Percentiles rank a stretch among this genome's conserved stretches.
Conservation (phyloP, 2,888 invertebrate species). For the Nemapogon koenigi region DNA sequence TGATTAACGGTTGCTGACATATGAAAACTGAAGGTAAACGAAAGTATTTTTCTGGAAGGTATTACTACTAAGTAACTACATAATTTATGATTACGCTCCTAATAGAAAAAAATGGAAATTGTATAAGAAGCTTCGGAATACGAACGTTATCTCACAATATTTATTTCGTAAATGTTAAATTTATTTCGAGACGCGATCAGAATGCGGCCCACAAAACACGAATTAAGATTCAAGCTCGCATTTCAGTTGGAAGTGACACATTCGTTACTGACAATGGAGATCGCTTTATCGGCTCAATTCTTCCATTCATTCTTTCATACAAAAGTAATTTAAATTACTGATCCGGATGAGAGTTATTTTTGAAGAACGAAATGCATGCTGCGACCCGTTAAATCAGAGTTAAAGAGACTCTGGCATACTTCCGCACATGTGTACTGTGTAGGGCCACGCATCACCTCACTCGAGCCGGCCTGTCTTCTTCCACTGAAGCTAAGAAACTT, state of each 20-base stretch:
- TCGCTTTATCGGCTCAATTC: constrained; percentile 53
- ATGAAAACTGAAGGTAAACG: constrained; percentile 29
- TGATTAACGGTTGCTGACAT: constrained; percentile 43
- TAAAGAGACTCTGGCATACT: constrained; percentile 45
- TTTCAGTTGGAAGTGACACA: constrained; percentile 51
- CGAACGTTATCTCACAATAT: too few relatives aligned
- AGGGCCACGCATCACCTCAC: constrained; percentile 41
- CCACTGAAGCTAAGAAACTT: too few relatives aligned
- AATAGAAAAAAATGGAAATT: constrained; percentile 4
- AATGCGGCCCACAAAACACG: constrained; percentile 12
- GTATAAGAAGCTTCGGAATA: too few relatives aligned
- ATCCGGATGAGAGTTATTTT: constrained; percentile 47
- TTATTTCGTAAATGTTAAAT: background rate
- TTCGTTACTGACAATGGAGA: constrained; percentile 46
- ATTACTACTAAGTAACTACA: constrained; percentile 3
- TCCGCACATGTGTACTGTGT: constrained; percentile 48
- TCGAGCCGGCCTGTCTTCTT: constrained; percentile 13
- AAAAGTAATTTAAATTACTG: constrained; percentile 56
- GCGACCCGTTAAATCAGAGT: constrained; percentile 55
- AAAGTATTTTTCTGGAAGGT: constrained; percentile 10
- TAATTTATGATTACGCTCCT: constrained; percentile 5
- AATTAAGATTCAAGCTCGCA: constrained; percentile 30
- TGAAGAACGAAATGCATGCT: constrained; percentile 40
- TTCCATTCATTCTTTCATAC: constrained; percentile 49
- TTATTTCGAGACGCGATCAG: constrained; percentile 2